phyloP scores from a whole-genome alignment of 2,888 invertebrate genomes.

The Drosophila subquinaria region DNA sequence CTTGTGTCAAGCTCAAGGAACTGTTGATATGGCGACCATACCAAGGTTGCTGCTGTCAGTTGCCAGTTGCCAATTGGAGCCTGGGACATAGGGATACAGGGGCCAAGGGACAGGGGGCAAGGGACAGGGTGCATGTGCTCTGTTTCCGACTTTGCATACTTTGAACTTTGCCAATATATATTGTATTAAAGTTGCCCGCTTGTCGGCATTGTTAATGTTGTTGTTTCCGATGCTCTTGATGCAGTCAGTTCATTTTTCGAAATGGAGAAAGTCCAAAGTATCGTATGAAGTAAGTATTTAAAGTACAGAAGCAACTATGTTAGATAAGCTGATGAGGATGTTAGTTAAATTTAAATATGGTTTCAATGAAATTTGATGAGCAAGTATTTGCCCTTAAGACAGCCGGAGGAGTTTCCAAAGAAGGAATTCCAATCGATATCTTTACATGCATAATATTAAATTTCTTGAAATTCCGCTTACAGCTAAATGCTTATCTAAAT shows the following conservation, averaged over 20 bases:
- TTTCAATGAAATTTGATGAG: conserved; percentile 13
- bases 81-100: neutral
- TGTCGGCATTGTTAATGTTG: conserved; percentile 30
- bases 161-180: conserved; percentile 66
- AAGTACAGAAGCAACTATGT: conserved; percentile 14
- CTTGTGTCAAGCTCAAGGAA: neutral
- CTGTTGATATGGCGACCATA: conserved; percentile 18
- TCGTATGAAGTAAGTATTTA: conserved; percentile 26
- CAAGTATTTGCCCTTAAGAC: neutral
- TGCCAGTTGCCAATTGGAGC: conserved; percentile 7
- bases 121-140: conserved; percentile 14
- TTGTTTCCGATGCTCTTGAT: conserved; percentile 7
- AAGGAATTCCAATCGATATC: neutral
- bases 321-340: conserved; percentile 20
- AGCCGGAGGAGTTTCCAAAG: neutral
- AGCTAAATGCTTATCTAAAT: conserved; percentile 13
- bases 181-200: conserved; percentile 42
- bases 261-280: conserved; percentile 2
- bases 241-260: conserved; percentile 13
- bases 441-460: conserved; percentile 1
- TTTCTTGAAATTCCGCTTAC: conserved; percentile 4
- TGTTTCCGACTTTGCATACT: conserved; percentile 66
- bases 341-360: conserved; percentile 26
- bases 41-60: conserved; percentile 48
- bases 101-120: neutral